Percentiles rank a stretch among this genome's conserved stretches.
Conservation (phyloP, 2,113 vertebrate species). For the Cepphus grylle region DNA sequence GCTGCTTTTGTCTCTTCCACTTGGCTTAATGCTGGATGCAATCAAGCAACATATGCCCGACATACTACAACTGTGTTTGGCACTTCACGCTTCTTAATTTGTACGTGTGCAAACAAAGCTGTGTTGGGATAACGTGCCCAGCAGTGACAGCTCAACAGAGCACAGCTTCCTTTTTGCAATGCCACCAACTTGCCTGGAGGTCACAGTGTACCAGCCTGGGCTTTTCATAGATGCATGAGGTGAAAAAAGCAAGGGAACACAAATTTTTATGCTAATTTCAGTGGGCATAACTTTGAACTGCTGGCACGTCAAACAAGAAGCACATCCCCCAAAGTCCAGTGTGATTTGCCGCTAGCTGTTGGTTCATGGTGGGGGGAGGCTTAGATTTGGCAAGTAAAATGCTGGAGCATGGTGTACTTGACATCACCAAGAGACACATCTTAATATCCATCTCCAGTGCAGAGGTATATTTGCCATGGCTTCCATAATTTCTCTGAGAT, state of each 20-base stretch:
- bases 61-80: not conserved
- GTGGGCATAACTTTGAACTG: not conserved
- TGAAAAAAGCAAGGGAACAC: not conserved
- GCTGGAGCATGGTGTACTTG: not conserved
- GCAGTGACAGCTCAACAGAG: not conserved
- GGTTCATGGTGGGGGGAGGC: not conserved
- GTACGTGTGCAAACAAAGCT: not conserved
- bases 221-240: not conserved
- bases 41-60: constrained; percentile 23
- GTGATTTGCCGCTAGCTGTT: not conserved
- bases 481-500: not conserved
- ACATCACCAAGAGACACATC: not conserved
- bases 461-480: not conserved
- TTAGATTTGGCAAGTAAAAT: not conserved
- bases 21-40: constrained; percentile 26
- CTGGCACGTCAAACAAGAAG: not conserved
- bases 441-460: not conserved
- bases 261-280: not conserved
- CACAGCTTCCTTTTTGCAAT: not conserved
- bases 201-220: not conserved
- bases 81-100: not conserved
- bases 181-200: not conserved
- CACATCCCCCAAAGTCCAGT: not conserved
- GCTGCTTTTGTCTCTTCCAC: not conserved
- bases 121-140: not conserved